Percentiles rank a stretch among this genome's conserved stretches.
Evolutionary conservation across 2,888 invertebrate genomes (phyloP).

Genomic region (Diaperis boleti): DNA sequence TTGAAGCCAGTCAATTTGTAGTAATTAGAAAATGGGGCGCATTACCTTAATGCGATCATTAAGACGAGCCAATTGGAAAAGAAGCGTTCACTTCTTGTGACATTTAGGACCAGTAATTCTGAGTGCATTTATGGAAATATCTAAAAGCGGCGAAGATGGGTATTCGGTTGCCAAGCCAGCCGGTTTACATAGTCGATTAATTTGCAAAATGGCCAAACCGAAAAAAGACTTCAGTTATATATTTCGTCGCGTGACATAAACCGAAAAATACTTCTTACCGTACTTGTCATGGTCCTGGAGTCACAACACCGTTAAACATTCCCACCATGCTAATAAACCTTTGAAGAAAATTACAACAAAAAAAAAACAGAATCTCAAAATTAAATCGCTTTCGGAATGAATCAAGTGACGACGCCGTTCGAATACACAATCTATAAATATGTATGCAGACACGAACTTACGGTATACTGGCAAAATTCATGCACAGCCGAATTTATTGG

Average conservation of each 20-base stretch:
- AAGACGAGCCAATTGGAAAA: no score
- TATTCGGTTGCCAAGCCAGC: slow-evolving; percentile 9
- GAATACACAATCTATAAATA: slow-evolving; percentile 19
- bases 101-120: slow-evolving; percentile 3
- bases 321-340: slow-evolving; percentile 6
- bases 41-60: slow-evolving; percentile 23
- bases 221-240: slow-evolving; percentile 17
- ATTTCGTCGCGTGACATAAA: slow-evolving; percentile 16
- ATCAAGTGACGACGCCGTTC: not conserved
- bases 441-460: slow-evolving; percentile 23
- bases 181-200: slow-evolving; percentile 10
- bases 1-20: slow-evolving; percentile 11
- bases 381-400: slow-evolving; percentile 1
- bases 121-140: slow-evolving; percentile 2
- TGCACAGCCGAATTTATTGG: slow-evolving; percentile 1
- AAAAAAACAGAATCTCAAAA: slow-evolving; percentile 2
- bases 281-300: slow-evolving; percentile 21
- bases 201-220: slow-evolving; percentile 7
- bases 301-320: slow-evolving; percentile 23
- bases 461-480: slow-evolving; percentile 4
- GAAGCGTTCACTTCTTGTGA: not conserved
- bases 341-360: slow-evolving; percentile 3
- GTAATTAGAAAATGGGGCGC: slow-evolving; percentile 19
- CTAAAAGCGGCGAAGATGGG: slow-evolving; percentile 2
- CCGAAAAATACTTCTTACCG: slow-evolving; percentile 13